Percentiles rank a stretch among this genome's conserved stretches.
phyloP scores from a whole-genome alignment of 2,797 vertebrate genomes.

The Chromis chromis region DNA sequence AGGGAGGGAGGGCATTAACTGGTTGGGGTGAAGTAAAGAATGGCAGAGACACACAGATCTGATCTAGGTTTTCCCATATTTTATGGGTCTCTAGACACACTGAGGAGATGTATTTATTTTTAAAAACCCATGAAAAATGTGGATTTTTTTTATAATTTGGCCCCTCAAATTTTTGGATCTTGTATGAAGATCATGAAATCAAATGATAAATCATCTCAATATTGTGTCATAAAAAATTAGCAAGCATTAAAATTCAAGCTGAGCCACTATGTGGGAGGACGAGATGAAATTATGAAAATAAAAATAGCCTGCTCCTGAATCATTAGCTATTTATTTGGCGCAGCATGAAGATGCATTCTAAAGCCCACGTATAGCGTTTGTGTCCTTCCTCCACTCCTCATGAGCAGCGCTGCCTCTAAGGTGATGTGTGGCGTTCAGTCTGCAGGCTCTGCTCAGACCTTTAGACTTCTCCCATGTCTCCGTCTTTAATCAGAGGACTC shows the following conservation, averaged over 20 bases:
- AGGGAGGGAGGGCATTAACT: no score
- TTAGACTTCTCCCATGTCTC: slow-evolving; percentile 33
- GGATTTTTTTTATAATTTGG: no score
- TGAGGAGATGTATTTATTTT: no score
- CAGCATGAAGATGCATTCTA: neutral
- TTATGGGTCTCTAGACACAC: no score
- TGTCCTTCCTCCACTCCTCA: slow-evolving; percentile 5
- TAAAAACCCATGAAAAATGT: no score
- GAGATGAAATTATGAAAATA: slow-evolving; percentile 6
- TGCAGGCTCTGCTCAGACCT: slow-evolving; percentile 45
- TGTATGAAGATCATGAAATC: no score
- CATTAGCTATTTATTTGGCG: neutral
- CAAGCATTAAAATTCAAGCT: neutral
- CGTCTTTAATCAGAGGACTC: slow-evolving; percentile 54
- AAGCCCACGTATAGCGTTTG: neutral
- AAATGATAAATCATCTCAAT: no score
- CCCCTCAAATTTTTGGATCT: no score
- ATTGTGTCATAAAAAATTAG: neutral
- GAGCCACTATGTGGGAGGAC: slow-evolving; percentile 1
- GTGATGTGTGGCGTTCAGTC: slow-evolving; percentile 7
- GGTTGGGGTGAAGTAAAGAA: no score
- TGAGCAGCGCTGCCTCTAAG: slow-evolving; percentile 13
- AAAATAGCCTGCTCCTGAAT: slow-evolving; percentile 13
- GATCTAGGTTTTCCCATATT: no score
- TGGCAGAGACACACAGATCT: no score